Base-by-base conservation (phyloP, 2,888 invertebrate genomes). In the Eurois occulta region DNA sequence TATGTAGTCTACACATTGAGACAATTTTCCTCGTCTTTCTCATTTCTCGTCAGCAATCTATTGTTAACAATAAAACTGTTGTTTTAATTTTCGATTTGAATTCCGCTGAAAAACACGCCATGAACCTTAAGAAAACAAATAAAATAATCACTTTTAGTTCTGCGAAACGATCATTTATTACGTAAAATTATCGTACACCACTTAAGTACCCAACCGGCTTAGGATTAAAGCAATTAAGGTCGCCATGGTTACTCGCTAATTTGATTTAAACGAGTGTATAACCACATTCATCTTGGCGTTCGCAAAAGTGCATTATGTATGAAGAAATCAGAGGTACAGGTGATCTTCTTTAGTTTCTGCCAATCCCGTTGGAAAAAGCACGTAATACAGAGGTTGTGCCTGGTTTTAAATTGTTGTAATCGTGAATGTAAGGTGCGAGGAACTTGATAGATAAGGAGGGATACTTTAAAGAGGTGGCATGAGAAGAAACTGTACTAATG, bases 191-290 rank as follows among this genome's bases (percentile, higher is more conserved):
- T 84, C 18, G 62, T 72, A 69, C 28, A 35, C 58, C 46, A 41
- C 21, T 72, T 78, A 18, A 1, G 11, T 38, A n/a, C 2, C 24
- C 10, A 66, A 24, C 16, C 2, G 46, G 0, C 38, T 72, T 21
- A 46, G 41, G 60, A 75, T 64, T 70, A 73, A 66, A 80, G 52
- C 62, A 58, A 71, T 80, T 70, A 69, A 21, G 43, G 13, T 48
- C n/a, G 5, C 52, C 64, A 55, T 84, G 52, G 67, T 35, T 71
- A 75, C 76, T 32, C 32, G 35, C 60, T 81, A 64, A 86, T 85
- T 75, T 77, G 77, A 78, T 78, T 85, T 85, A 81, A 78, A 87
- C 52, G 60, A 78, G 68, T 58, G 58, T 13, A 64, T 13, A 41
- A n/a, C 24, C 18, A 6, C 32, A 28, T 77, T 58, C 16, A 6